phyloP scores from a whole-genome alignment of 2,113 vertebrate species.

The Beaufortia kweichowensis region DNA sequence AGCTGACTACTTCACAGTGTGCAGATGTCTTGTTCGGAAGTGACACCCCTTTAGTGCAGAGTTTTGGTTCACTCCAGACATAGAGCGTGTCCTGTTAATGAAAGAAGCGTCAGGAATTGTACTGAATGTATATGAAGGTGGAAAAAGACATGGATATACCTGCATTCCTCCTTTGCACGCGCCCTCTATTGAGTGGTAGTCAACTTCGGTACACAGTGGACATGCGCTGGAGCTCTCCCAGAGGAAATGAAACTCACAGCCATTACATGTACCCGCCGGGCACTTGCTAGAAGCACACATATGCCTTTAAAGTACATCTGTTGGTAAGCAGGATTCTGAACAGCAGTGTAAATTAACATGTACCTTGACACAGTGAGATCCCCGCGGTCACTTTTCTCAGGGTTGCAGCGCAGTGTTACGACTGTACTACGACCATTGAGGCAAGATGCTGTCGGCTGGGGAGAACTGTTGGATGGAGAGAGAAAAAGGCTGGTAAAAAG shows the following conservation, averaged over 20 bases:
- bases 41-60: constrained; percentile 85
- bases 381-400: constrained; percentile 77
- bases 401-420: constrained; percentile 87
- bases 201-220: constrained; percentile 85
- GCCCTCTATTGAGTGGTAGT: constrained; percentile 92
- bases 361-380: constrained; percentile 91
- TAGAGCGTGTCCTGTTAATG: constrained; percentile 83
- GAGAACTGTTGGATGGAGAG: constrained; percentile 75
- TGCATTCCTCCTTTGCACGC: constrained; percentile 89
- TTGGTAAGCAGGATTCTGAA: neutral
- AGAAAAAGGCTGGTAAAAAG: too few species aligned
- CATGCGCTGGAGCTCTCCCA: constrained; percentile 95
- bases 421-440: constrained; percentile 85
- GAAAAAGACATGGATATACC: constrained; percentile 69
- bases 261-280: constrained; percentile 92
- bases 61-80: constrained; percentile 92
- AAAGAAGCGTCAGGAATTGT: neutral
- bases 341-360: neutral
- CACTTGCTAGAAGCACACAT: constrained; percentile 75
- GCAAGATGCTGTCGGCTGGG: constrained; percentile 86
- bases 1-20: constrained; percentile 87
- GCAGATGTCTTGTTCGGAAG: constrained; percentile 85
- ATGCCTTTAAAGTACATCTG: neutral
- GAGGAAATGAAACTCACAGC: constrained; percentile 89
- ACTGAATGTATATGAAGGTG: neutral